phyloP scores from a whole-genome alignment of 2,888 invertebrate species.

The Allacma fusca region DNA sequence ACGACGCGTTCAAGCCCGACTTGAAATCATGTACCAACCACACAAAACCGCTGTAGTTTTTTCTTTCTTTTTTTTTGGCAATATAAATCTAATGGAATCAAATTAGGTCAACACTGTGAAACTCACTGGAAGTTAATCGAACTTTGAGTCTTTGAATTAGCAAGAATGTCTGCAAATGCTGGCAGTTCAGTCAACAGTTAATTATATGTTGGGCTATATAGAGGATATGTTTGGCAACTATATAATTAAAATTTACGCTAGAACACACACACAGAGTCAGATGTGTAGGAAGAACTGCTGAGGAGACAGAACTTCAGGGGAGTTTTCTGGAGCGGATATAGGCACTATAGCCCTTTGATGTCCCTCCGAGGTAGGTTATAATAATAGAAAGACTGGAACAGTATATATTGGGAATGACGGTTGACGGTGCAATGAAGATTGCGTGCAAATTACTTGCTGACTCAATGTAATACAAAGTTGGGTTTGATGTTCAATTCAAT shows the following conservation, averaged over 20 bases:
- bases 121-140: constrained; percentile 3
- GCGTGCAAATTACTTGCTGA: constrained; percentile 32
- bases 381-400: background rate
- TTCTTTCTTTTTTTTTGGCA: background rate
- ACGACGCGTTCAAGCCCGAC: background rate
- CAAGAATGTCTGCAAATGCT: background rate
- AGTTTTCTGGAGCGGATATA: constrained; percentile 10
- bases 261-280: background rate
- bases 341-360: background rate
- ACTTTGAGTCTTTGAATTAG: background rate
- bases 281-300: background rate
- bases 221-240: background rate
- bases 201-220: too few relatives aligned
- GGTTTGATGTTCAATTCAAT: constrained; percentile 18
- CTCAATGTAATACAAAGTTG: background rate
- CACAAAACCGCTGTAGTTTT: background rate
- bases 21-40: background rate
- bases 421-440: constrained; percentile 23
- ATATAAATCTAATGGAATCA: background rate
- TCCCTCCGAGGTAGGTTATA: constrained; percentile 10
- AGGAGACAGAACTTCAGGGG: background rate
- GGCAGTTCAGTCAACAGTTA: background rate
- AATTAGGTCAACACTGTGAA: constrained; percentile 10
- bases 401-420: background rate
- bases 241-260: constrained; percentile 24